These are phyloP conservation scores for Mimumesa dahlbomi DNA, from an alignment of 2,888 invertebrate species.

Conservation along the genomic window DNA sequence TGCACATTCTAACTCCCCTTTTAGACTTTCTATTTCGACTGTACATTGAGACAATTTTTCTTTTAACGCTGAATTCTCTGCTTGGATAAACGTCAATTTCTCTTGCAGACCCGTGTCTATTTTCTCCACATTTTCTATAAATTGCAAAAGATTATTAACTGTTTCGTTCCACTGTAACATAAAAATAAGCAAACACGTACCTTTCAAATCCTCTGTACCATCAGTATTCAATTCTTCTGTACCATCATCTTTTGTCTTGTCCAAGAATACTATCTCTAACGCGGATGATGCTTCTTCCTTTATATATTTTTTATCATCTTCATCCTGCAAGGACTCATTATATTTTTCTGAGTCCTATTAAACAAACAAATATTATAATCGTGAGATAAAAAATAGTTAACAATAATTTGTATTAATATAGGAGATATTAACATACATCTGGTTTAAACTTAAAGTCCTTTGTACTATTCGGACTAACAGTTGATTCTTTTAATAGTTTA, in stretches of 20 bases:
- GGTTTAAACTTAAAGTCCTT: neutral
- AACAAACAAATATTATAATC: neutral
- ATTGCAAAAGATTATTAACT: constrained; percentile 5
- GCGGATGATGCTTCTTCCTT: constrained; percentile 6
- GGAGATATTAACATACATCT: constrained; percentile 2
- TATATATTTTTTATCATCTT: constrained; percentile 7
- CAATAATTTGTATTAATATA: neutral
- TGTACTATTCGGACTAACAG: neutral
- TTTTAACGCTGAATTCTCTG: constrained; percentile 59
- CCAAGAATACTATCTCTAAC: neutral
- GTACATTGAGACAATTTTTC: constrained; percentile 52
- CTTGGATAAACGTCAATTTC: constrained; percentile 29
- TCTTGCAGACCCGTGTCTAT: constrained; percentile 21
- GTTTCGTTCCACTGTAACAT: neutral
- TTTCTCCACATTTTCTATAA: constrained; percentile 4
- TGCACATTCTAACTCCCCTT: constrained; percentile 52
- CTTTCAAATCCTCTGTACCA: constrained; percentile 1
- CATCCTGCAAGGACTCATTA: neutral
- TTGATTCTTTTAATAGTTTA: constrained; percentile 1
- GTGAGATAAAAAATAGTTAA: too few relatives aligned
- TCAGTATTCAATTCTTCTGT: constrained; percentile 3
- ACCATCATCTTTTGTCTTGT: neutral
- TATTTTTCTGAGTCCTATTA: constrained; percentile 1
- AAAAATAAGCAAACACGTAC: constrained; percentile 11
- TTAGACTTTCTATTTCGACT: constrained; percentile 52